These are phyloP conservation scores for Bombus sylvicola DNA, from an alignment of 1,140 invertebrate species.

Conservation along the genomic window DNA sequence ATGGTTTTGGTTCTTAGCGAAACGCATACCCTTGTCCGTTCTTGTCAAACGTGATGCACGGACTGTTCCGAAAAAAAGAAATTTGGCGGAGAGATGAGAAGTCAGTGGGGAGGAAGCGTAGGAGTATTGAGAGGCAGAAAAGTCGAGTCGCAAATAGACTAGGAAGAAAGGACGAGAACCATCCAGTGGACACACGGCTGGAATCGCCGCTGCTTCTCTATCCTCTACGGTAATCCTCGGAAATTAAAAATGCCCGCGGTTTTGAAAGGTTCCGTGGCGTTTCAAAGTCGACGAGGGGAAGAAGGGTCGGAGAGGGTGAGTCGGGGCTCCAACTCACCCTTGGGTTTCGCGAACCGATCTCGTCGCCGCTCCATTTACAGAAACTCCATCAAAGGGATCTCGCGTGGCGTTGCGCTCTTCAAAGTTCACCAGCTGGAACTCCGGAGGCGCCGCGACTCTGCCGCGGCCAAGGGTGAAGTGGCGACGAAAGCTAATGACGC, in stretches of 20 bases:
- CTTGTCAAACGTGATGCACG: too few species aligned
- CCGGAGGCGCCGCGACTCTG: conserved; percentile 16
- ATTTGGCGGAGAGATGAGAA: not conserved
- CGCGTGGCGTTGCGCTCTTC: conserved; percentile 78
- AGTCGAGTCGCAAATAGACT: conserved; percentile 60
- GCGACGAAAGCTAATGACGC: conserved; percentile 56
- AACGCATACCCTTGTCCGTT: too few species aligned
- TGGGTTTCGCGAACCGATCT: conserved; percentile 24
- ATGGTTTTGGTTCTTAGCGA: too few species aligned
- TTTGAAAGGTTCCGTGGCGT: conserved; percentile 54
- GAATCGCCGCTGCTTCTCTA: not conserved
- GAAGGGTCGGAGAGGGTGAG: conserved; percentile 13
- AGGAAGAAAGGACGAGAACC: conserved; percentile 24
- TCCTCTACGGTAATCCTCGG: conserved; percentile 76
- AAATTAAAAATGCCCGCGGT: conserved; percentile 82
- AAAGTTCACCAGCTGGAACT: conserved; percentile 72
- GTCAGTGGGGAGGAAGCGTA: not conserved
- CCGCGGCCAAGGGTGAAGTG: conserved; percentile 46
- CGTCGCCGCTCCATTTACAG: conserved; percentile 80
- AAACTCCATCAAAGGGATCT: conserved; percentile 83
- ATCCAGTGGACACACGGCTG: not conserved
- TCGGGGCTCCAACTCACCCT: not conserved
- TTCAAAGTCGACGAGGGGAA: conserved; percentile 52
- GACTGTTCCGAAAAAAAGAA: not conserved
- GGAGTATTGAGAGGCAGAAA: not conserved